phyloP scores from a whole-genome alignment of 2,797 vertebrate genomes.

The Crypturellus tataupa region DNA sequence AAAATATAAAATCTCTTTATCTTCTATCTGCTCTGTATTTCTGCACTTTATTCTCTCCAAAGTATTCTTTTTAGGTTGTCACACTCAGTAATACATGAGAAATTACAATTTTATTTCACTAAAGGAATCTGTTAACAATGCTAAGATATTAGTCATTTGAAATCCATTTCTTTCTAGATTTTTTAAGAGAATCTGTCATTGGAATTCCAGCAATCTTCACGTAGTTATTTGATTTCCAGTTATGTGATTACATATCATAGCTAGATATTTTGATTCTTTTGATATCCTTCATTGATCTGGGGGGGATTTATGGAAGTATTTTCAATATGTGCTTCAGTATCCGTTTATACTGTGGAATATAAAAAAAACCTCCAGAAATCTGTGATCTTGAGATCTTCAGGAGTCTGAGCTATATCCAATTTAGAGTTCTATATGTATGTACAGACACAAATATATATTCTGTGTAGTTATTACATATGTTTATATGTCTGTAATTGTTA shows the following conservation, averaged over 20 bases:
- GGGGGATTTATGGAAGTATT: neutral
- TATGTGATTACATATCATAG: neutral
- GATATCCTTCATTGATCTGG: neutral
- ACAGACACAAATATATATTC: neutral
- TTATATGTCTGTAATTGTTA: neutral
- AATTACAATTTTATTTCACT: neutral
- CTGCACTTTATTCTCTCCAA: neutral
- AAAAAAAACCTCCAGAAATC: neutral
- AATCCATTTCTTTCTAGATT: neutral
- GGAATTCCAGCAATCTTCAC: neutral
- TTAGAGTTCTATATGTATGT: rapidly evolving
- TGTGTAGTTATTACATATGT: neutral
- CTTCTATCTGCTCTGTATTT: neutral
- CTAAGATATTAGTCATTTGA: neutral
- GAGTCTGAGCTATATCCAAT: neutral
- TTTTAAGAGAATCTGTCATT: neutral
- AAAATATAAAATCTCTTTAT: neutral
- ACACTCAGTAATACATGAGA: neutral
- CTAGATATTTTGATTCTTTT: neutral
- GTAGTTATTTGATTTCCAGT: neutral
- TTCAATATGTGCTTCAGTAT: neutral
- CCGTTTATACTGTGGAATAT: neutral
- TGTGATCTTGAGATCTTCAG: neutral
- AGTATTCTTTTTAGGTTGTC: neutral
- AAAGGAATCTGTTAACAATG: neutral